Evolutionary conservation across 2,113 vertebrate species (phyloP).

Genomic region (Myrmecophaga tridactyla): DNA sequence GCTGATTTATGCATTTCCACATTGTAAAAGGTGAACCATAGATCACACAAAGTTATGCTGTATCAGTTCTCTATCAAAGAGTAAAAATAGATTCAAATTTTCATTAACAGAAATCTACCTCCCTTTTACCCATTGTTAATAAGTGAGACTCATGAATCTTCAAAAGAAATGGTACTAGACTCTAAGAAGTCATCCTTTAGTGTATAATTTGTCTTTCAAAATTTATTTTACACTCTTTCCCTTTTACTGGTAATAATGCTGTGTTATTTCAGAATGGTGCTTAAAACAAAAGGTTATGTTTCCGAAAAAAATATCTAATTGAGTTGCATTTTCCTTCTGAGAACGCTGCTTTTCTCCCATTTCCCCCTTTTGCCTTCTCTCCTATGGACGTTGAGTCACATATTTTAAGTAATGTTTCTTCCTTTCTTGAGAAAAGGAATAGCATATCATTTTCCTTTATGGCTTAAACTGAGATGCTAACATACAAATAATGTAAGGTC

Average conservation of each 20-base stretch:
- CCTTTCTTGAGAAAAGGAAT: conserved; percentile 7
- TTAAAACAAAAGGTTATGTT: not conserved
- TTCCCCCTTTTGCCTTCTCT: not conserved
- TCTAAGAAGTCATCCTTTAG: not conserved
- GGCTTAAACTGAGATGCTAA: not conserved
- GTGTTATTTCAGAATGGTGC: not conserved
- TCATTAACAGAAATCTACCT: not conserved
- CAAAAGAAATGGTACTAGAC: not conserved
- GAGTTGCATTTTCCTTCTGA: not conserved
- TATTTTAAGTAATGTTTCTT: not conserved
- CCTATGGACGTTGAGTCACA: not conserved
- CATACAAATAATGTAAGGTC: conserved; percentile 23
- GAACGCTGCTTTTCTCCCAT: not conserved
- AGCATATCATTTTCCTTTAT: not conserved
- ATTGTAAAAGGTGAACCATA: not conserved
- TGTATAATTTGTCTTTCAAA: not conserved
- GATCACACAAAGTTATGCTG: not conserved
- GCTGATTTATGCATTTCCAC: not conserved
- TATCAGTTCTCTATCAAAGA: not conserved
- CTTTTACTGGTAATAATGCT: not conserved
- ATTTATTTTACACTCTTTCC: not conserved
- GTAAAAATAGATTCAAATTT: not conserved
- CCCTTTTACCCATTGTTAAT: not conserved
- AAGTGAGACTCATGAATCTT: not conserved
- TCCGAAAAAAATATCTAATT: not conserved